Base-by-base conservation (phyloP, 1,140 invertebrate species). In the Phymorhynchus buccinoides region DNA sequence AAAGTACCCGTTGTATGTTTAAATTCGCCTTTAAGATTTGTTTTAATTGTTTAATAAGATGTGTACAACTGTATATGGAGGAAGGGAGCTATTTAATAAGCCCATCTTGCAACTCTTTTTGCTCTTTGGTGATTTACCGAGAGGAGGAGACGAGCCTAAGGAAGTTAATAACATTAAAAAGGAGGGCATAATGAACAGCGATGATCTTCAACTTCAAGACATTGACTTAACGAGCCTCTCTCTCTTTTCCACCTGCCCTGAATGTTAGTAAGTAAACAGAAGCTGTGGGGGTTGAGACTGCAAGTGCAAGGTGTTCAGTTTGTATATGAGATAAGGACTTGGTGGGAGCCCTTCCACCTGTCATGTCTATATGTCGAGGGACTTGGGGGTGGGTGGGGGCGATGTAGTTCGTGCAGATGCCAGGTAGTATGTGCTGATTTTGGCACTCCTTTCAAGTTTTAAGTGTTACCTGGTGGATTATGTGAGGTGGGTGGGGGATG, bases 301-400 rank as follows among this genome's bases (percentile, higher is more conserved):
- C 56, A 62, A 52, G 48, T 18, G 12, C 22, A 52, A 62, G 56
- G 56, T 62, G 56, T 62, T n/a, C n/a, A n/a, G n/a, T n/a, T 62
- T 14, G 56, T 62, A 62, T 62, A 44, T 22, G 41, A 80, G 48
- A 80, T 80, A 52, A 32, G 41, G 78, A 44, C 30, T 32, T 75
- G 39, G 39, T 44, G 78, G 14, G 78, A 41, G 48, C 78, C 27
- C 6, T 14, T 80, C 48, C 48, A 52, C 35, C 30, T 80, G 41
- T 80, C 39, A n/a, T 16, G 39, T 52, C 30, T 80, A n/a, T 80
- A 44, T 6, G 22, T 12, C n/a, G n/a, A 44, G 78, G 9, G n/a
- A n/a, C n/a, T n/a, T n/a, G n/a, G n/a, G n/a, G n/a, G n/a, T n/a
- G n/a, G n/a, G n/a, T n/a, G n/a, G n/a, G n/a, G n/a, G n/a, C n/a